Base-by-base conservation (phyloP, 1,140 invertebrate genomes). In the Metopolophium dirhodum region DNA sequence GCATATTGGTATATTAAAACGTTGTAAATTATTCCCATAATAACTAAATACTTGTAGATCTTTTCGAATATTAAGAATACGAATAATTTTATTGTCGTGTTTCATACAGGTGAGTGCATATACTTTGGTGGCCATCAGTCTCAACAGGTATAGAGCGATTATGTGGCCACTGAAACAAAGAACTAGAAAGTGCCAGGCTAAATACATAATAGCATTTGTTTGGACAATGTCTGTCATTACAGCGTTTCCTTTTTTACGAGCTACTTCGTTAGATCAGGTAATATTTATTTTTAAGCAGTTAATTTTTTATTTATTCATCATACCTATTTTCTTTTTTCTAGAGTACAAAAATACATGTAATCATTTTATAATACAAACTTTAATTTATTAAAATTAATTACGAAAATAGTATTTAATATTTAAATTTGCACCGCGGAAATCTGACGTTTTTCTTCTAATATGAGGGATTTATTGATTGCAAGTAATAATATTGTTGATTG, bases 101-200 rank as follows among this genome's bases (percentile, higher is more conserved):
- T 85, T 41, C 22, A 23, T 45, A 30, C 94, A 94, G 94, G 94
- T 98, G n/a, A 97, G 97, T 94, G 97, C 98, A 7, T 98, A 98
- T 94, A 98, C 98, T 0, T 94, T 98, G 94, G 96, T 98, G 4
- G 98, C 97, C 7, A 98, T 99, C 94, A 98, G 97, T 91, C 96
- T 98, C 86, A 98, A 99, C 95, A 96, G 98, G 23, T 98, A 98
- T 94, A 96, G 98, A 94, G 98, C 97, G 30, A 98, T 99, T 93
- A 97, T 98, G 95, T 97, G 97, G 96, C 98, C 98, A 0, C 95
- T 99, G 49, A 96, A 96, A 94, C 98, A 97, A 7, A 96, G 98
- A 61, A 96, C 98, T 94, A 97, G 97, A 8, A 97, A 97, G 94
- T 96, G 95, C 94, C 96, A 97, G 91, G 97, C 97, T 1, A 97